phyloP scores from a whole-genome alignment of 2,888 invertebrate species.

The Ophonus ardosiacus region DNA sequence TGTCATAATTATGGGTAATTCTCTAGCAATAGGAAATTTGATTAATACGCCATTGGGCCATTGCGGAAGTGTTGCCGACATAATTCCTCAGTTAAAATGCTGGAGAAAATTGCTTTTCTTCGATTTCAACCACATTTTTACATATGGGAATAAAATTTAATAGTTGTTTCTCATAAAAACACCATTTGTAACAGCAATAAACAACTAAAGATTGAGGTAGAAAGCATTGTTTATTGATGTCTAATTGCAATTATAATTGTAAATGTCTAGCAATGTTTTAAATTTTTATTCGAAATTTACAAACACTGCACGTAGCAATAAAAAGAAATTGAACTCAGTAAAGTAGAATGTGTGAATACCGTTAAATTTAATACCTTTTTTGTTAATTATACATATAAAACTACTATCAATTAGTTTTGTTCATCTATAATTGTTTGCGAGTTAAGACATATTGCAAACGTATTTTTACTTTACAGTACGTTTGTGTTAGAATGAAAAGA shows the following conservation, averaged over 20 bases:
- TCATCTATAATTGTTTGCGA: neutral
- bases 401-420: neutral
- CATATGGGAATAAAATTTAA: constrained; percentile 23
- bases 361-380: constrained; percentile 18
- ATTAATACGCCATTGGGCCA: neutral
- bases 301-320: constrained; percentile 50
- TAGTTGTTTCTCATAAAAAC: constrained; percentile 49
- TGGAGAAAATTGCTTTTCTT: constrained; percentile 38
- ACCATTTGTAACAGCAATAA: constrained; percentile 54
- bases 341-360: constrained; percentile 14
- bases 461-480: neutral
- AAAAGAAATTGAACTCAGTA: constrained; percentile 30
- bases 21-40: neutral
- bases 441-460: neutral
- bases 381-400: neutral
- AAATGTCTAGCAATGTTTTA: constrained; percentile 48
- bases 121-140: constrained; percentile 48
- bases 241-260: constrained; percentile 44
- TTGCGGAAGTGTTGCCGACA: constrained; percentile 21
- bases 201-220: constrained; percentile 44
- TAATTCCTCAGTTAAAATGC: constrained; percentile 29
- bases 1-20: constrained; percentile 12
- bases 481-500: neutral
- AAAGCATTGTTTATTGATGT: constrained; percentile 56
- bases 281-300: constrained; percentile 49